Evolutionary conservation across 2,888 invertebrate species (phyloP).

Genomic region (Tyria jacobaeae): DNA sequence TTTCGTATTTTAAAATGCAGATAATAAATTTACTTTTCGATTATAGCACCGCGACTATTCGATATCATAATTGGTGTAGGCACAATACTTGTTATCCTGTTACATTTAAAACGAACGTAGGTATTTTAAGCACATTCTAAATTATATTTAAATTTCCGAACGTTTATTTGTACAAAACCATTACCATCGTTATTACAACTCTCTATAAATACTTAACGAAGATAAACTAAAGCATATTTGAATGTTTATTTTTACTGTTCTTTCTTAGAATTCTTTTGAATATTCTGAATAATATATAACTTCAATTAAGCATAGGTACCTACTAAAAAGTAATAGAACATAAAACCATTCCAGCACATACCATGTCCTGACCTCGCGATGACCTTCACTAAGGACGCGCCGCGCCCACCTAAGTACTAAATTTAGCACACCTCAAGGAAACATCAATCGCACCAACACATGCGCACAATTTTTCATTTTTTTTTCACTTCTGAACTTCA

Average conservation of each 20-base stretch:
- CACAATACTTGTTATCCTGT: too few relatives aligned
- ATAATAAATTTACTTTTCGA: too few relatives aligned
- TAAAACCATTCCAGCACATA: constrained; percentile 17
- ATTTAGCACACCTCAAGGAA: constrained; percentile 85
- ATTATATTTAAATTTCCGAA: too few relatives aligned
- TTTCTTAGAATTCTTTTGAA: not conserved
- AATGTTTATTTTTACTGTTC: not conserved
- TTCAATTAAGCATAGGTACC: too few relatives aligned
- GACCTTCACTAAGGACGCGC: constrained; percentile 72
- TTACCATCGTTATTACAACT: not conserved
- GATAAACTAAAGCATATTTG: not conserved
- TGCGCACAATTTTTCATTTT: constrained; percentile 75
- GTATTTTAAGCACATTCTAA: too few relatives aligned
- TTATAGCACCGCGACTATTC: too few relatives aligned
- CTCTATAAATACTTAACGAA: not conserved
- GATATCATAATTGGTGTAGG: too few relatives aligned
- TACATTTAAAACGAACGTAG: too few relatives aligned
- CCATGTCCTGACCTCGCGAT: constrained; percentile 37
- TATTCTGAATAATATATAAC: not conserved
- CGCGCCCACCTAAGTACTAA: constrained; percentile 77
- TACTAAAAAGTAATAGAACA: not conserved
- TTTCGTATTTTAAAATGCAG: too few relatives aligned
- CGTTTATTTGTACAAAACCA: too few relatives aligned
- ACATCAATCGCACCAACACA: constrained; percentile 84
- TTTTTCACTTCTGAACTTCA: constrained; percentile 43